Percentiles rank a stretch among this genome's conserved stretches.
phyloP scores from a whole-genome alignment of 37 sponge, comb jelly and placozoan species.

The Halichondria panicea region DNA sequence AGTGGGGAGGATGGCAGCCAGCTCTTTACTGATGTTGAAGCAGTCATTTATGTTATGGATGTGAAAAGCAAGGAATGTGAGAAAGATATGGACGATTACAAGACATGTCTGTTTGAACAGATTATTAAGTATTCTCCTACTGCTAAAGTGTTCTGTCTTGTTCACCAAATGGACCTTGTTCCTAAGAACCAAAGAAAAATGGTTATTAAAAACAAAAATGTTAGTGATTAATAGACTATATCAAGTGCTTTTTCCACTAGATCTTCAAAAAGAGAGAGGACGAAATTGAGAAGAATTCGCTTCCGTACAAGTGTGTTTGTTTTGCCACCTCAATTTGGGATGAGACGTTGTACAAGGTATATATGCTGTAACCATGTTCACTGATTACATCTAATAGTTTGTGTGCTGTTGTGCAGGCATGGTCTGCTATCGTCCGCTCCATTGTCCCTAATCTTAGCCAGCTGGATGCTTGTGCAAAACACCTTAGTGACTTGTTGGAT shows the following conservation, averaged over 20 bases:
- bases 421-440: background rate
- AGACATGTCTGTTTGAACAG: background rate
- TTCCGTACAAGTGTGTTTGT: background rate
- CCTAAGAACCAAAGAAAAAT: background rate
- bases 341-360: background rate
- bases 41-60: background rate
- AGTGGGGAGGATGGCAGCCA: too few relatives aligned
- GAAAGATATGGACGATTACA: background rate
- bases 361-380: background rate
- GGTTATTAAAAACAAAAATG: too few relatives aligned
- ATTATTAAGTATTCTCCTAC: background rate
- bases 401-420: background rate
- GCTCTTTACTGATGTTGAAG: background rate
- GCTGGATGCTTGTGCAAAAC: background rate
- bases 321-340: background rate
- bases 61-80: background rate
- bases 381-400: background rate
- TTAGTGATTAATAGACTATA: background rate
- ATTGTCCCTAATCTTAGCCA: background rate
- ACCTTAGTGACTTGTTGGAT: background rate
- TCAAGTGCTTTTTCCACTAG: background rate
- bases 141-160: background rate
- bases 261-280: background rate
- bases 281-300: background rate
- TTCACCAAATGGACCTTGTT: background rate